phyloP scores from a whole-genome alignment of 2,797 vertebrate genomes.

The Phalloptychus januarius region DNA sequence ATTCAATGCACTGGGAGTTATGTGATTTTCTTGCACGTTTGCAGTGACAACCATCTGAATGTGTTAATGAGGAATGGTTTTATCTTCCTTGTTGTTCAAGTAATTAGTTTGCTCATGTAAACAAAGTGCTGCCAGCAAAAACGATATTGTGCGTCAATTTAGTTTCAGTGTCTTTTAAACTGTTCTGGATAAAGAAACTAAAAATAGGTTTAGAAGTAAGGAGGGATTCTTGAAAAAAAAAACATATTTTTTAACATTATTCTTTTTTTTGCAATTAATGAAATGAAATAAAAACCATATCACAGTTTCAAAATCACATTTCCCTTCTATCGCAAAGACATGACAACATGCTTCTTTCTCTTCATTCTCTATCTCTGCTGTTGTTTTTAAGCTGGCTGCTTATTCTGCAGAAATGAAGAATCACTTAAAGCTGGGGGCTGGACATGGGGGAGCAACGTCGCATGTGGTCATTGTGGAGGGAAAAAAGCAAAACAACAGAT shows the following conservation, averaged over 20 bases:
- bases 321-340: background rate
- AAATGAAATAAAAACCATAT: background rate
- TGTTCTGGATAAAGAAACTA: conserved; percentile 20
- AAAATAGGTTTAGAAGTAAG: conserved; percentile 12
- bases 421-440: conserved; percentile 42
- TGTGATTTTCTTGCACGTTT: background rate
- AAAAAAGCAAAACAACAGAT: conserved; percentile 85
- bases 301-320: background rate
- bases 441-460: conserved; percentile 17
- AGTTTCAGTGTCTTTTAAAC: background rate
- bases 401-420: conserved; percentile 45
- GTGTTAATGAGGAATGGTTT: background rate
- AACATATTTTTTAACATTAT: background rate
- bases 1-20: background rate
- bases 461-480: conserved; percentile 61
- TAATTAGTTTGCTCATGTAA: conserved; percentile 3
- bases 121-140: conserved; percentile 27
- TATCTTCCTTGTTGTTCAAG: background rate
- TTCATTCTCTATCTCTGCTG: conserved; percentile 10
- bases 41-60: conserved; percentile 23
- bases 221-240: conserved; percentile 10
- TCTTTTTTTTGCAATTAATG: background rate
- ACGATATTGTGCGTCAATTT: conserved; percentile 16
- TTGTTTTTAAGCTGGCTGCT: conserved; percentile 47
- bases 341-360: conserved; percentile 1